phyloP scores from a whole-genome alignment of 2,797 vertebrate genomes.

The Leucoraja ocellata region DNA sequence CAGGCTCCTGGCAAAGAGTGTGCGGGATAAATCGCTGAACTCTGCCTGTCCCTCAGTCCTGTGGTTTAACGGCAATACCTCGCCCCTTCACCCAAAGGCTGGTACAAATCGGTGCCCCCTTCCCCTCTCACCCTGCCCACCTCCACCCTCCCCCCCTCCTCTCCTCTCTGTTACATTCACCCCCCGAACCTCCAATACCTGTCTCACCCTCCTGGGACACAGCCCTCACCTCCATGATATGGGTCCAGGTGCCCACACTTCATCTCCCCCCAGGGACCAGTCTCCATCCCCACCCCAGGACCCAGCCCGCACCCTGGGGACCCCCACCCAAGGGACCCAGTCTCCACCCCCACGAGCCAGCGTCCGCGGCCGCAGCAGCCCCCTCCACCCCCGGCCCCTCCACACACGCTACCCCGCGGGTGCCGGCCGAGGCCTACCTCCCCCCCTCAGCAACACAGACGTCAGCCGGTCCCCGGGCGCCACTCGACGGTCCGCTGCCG shows the following conservation, averaged over 20 bases:
- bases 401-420: slow-evolving; percentile 43
- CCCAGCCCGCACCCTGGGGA: too few relatives aligned
- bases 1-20: slow-evolving; percentile 42
- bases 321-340: too few relatives aligned
- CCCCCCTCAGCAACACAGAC: slow-evolving; percentile 21
- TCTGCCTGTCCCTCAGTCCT: neutral
- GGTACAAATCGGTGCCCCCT: slow-evolving; percentile 41
- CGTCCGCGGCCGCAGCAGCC: neutral
- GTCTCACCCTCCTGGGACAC: too few relatives aligned
- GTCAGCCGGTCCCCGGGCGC: neutral
- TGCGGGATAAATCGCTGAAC: neutral
- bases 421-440: slow-evolving; percentile 48
- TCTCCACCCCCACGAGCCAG: neutral
- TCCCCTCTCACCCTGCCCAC: too few relatives aligned
- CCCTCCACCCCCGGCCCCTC: slow-evolving; percentile 39
- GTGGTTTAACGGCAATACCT: neutral
- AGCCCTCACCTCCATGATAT: too few relatives aligned
- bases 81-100: slow-evolving; percentile 44
- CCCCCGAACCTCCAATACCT: neutral
- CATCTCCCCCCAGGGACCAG: too few relatives aligned
- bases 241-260: too few relatives aligned
- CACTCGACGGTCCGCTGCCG: neutral
- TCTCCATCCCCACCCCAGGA: too few relatives aligned
- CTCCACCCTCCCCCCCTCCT: neutral
- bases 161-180: slow-evolving; percentile 35